Conservation (phyloP, 2,113 vertebrate species). For the Campylomormyrus tamandua region DNA sequence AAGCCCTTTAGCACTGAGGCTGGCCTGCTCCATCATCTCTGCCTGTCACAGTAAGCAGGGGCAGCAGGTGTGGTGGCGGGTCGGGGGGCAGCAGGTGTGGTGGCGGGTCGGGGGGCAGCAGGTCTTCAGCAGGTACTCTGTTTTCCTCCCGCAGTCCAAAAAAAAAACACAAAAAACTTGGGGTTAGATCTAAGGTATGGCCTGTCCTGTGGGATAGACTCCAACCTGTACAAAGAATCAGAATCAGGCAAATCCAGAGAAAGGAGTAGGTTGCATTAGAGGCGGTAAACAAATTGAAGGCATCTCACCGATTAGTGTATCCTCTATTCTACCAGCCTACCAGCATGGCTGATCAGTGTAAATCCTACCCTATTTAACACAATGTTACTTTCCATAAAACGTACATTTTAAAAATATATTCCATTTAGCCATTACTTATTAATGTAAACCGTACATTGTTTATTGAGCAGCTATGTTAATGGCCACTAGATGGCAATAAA, state of each 20-base stretch:
- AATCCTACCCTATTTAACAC: no score
- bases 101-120: no score
- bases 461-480: neutral
- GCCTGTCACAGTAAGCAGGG: neutral
- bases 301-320: no score
- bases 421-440: neutral
- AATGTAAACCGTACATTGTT: neutral
- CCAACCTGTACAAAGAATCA: neutral
- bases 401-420: neutral
- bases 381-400: neutral
- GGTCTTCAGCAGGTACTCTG: neutral
- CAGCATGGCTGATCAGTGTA: no score
- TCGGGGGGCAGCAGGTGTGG: no score
- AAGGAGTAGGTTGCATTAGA: neutral
- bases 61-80: no score
- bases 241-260: neutral
- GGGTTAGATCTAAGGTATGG: neutral
- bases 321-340: no score
- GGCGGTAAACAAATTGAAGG: neutral
- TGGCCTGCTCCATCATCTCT: neutral
- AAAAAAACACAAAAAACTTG: neutral
- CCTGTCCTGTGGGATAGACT: neutral
- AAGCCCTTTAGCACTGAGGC: neutral
- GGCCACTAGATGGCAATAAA: constrained; percentile 8
- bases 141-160: neutral